Evolutionary conservation across 2,888 invertebrate genomes (phyloP), one percentile per base, ranked within the genome.

Genomic region (Hyles lineata): DNA sequence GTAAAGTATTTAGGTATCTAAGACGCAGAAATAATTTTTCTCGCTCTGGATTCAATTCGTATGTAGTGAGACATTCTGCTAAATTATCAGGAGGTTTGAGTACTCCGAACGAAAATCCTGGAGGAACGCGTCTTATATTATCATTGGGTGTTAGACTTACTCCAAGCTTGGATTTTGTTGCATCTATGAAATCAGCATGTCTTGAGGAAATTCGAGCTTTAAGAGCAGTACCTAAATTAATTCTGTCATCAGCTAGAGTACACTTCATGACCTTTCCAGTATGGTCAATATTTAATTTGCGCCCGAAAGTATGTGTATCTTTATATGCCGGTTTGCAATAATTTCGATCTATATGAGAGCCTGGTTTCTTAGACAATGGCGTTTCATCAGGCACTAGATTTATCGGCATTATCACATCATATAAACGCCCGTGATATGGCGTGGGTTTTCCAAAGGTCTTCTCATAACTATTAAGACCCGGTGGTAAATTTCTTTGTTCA

Each of bases 81-180:
- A 95, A 81, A 72, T 91, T 93, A 75, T 92, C 95, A 7, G 93
- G 87, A 32, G 89, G 70, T 19, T 61, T 73, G 7, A 70, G 70
- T 72, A 29, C 87, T 2, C 95, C 95, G 83, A 93, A 95, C 9
- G 87, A 76, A 76, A 83, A 89, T 23, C 92, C 95, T 74, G 90
- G 78, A 0, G 95, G 95, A 1, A 96, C 92, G 72, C 87, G 82
- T 11, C 79, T 81, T 59, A 94, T 90, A 78, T 95, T 95, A 61
- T 95, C 83, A 81, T 95, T 94, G 76, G 96, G 95, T 8, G 94
- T 87, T 76, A 95, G 80, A 43, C 85, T 84, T 74, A 86, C 85
- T 19, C 95, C 95, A n/a, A 95, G 52, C 79, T 84, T 86, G 0
- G 92, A 84, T 75, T 90, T 87, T 1, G 82, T 87, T 59, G 79